Conservation (phyloP, 2,113 vertebrate species). For the Cathartes aura region DNA sequence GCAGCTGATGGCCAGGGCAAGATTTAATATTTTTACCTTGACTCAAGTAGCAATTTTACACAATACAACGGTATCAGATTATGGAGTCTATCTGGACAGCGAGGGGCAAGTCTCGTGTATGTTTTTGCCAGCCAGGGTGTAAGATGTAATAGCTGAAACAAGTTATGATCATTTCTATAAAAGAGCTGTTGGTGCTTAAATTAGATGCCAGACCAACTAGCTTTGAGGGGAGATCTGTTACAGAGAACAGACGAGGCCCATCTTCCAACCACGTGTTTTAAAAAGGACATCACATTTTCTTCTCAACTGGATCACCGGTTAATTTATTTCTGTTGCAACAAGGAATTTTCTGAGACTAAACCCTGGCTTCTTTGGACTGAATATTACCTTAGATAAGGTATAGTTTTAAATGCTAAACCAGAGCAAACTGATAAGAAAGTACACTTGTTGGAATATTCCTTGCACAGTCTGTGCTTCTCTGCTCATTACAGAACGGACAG, state of each 20-base stretch:
- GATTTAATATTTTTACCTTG: background rate
- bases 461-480: background rate
- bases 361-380: background rate
- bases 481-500: background rate
- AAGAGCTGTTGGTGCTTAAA: background rate
- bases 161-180: background rate
- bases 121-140: background rate
- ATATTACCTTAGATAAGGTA: background rate
- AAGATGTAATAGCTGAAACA: background rate
- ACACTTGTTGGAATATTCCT: background rate
- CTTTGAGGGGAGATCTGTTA: background rate
- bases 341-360: background rate
- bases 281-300: slow-evolving; percentile 11
- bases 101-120: background rate
- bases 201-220: background rate
- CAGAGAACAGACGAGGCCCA: background rate
- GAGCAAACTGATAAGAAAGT: background rate
- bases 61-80: background rate
- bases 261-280: slow-evolving; percentile 20
- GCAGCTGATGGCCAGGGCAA: background rate
- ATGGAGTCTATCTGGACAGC: background rate
- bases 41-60: background rate
- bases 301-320: background rate
- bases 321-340: slow-evolving; percentile 9
- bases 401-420: background rate